phyloP scores from a whole-genome alignment of 2,113 vertebrate species.

The Aphelocoma coerulescens region DNA sequence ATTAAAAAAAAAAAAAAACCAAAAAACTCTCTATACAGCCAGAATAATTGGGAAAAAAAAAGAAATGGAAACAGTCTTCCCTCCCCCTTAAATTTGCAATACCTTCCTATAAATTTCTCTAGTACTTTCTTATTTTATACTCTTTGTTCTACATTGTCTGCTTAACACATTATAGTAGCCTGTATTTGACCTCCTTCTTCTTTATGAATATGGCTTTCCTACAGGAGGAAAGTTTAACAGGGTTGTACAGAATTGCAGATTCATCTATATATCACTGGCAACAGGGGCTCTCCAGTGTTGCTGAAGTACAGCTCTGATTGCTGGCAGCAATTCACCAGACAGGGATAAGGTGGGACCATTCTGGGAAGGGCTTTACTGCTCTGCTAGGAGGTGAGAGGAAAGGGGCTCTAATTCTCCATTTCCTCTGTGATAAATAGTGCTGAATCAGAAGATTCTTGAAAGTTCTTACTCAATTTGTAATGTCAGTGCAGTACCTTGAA shows the following conservation, averaged over 20 bases:
- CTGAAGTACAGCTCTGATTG: not conserved
- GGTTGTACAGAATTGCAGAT: not conserved
- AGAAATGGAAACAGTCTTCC: not conserved
- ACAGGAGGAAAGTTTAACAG: not conserved
- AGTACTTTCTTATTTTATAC: not conserved
- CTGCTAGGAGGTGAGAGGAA: not conserved
- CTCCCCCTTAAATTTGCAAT: not conserved
- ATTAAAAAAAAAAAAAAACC: not conserved
- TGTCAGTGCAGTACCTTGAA: not conserved
- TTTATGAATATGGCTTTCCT: not conserved
- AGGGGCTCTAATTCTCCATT: not conserved
- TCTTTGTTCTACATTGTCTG: not conserved
- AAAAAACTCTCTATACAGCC: not conserved
- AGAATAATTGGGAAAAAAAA: not conserved
- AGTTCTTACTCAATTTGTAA: conserved; percentile 29
- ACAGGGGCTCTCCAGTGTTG: not conserved
- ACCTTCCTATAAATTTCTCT: not conserved
- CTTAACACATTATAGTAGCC: not conserved
- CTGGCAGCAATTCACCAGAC: not conserved
- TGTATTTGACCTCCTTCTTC: not conserved
- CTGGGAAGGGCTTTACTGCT: conserved; percentile 1
- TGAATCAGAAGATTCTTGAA: conserved; percentile 43
- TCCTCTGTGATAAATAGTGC: conserved; percentile 10
- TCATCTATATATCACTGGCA: conserved; percentile 1
- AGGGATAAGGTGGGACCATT: not conserved